Evolutionary conservation across 2,888 invertebrate genomes (phyloP), one percentile per base, ranked within the genome.

Genomic region (Ophion ellenae): DNA sequence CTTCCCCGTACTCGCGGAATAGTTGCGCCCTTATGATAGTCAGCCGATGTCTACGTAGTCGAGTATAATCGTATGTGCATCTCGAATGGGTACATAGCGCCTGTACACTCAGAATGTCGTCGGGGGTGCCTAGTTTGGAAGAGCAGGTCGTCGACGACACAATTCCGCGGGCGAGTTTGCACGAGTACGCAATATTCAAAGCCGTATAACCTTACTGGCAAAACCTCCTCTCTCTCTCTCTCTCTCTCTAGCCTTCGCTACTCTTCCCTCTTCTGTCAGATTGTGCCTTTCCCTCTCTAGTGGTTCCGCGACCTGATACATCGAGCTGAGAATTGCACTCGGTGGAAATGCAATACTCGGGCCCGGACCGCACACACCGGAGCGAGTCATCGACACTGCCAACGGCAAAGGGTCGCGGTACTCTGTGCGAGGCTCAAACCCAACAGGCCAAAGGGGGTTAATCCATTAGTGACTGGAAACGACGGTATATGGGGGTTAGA

Each of bases 381-480:
- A 66, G 69, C 63, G 32, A 71, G 28, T 28, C 53, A 79, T 71
- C 47, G 79, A 59, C 59, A 69, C 67, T 67, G 59, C 67, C 66
- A 59, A 66, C 61, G 66, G 63, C 66, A 59, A 78, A 84, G 84
- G 81, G 81, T 73, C 73, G 69, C 32, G 45, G 53, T 53, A 20
- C 24, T 67, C 57, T 36, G 53, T 20, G 24, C 20, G 57, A 28
- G 36, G 47, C 40, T 11, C 53, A 9, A 47, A 40, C 61, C 67
- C 70, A 66, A 57, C 64, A 83, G 77, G 70, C 78, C 81, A 74
- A 84, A 83, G 79, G 85, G 85, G 83, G 87, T 88, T 88, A 88
- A 88, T 88, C 88, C 88, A 85, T 88, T 87, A 88, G 76, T 66
- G 76, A 78, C 70, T 83, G 67, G 66, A 80, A 83, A 74, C 53